Evolutionary conservation across 2,888 invertebrate species (phyloP), one percentile per base, ranked within the genome.

Genomic region (Ormyrus thymus): DNA sequence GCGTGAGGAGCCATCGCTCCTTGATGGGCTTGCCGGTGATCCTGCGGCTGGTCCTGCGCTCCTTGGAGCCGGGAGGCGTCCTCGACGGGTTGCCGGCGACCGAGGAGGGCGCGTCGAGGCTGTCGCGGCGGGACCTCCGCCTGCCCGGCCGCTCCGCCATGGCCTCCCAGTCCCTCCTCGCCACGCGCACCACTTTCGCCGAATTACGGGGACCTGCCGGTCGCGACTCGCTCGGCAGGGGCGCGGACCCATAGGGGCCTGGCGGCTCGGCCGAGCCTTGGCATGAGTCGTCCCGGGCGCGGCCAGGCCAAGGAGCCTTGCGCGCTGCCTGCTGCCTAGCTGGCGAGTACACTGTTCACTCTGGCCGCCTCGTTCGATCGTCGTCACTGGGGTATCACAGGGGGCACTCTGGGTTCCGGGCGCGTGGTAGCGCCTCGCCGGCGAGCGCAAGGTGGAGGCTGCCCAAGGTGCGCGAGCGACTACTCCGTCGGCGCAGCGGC

Each of bases 1-100:
- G 92, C 62, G 97, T 97, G 79, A 97, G 92, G 80, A 97, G 92
- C 97, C 97, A 97, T 89, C 97, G 93, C 90, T 97, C 97, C 87
- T 95, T 94, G 70, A 89, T 88, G 0, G 92, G 92, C 81, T 92
- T 92, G 87, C 92, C 92, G 85, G 92, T 91, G 13, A 46, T 29
- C 6, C 59, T 51, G 5, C 72, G 65, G 70, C 93, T 91, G 78
- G 93, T 91, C 85, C 92, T 91, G 68, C 92, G 92, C 81, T 93
- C 93, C 92, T 93, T 93, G 83, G 90, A 90, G 82, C 84, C 82
- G 8, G 86, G 82, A 7, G 86, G 84, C 10, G 86, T 85, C 5
- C 84, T 84, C 6, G 85, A 78, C 7, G 85, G 82, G 7, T 85
- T 84, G n/a, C 81, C 84, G 1, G 84, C 83, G 53, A 15, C 10